These are phyloP conservation scores for crab-eating macaque (Macaca fascicularis) DNA, from an alignment of 2,113 vertebrate species.

Conservation along the genomic window DNA sequence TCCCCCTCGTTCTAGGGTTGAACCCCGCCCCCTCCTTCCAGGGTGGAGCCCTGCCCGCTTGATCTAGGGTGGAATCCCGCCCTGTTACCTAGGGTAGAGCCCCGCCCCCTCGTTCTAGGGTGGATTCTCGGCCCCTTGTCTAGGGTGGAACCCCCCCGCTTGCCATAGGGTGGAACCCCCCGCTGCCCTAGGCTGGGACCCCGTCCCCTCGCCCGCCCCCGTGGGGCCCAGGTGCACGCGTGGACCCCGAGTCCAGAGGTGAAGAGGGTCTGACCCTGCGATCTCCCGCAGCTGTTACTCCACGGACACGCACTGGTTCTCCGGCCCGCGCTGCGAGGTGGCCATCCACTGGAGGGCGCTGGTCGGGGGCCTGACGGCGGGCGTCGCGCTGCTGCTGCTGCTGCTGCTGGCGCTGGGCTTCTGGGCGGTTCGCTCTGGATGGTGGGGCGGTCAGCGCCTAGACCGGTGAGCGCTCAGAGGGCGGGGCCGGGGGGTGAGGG, in stretches of 20 bases:
- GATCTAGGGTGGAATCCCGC: too few species aligned
- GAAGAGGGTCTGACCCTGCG: background rate
- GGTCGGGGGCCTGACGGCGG: background rate
- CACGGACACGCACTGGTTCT: slow-evolving; percentile 20
- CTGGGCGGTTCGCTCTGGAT: background rate
- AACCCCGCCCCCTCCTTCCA: too few species aligned
- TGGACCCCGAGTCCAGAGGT: too few species aligned
- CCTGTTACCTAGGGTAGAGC: background rate
- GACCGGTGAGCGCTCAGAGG: background rate
- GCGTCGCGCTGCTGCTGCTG: background rate
- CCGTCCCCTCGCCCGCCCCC: too few species aligned
- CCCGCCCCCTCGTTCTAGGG: too few species aligned
- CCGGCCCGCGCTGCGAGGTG: slow-evolving; percentile 40
- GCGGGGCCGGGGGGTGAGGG: background rate
- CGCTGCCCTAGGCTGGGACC: too few species aligned
- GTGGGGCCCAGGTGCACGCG: too few species aligned
- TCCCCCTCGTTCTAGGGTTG: too few species aligned
- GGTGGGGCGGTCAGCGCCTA: accelerated
- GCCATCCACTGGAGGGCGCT: background rate
- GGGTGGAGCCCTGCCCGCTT: background rate
- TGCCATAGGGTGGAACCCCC: too few species aligned
- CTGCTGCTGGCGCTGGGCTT: background rate
- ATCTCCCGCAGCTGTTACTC: slow-evolving; percentile 37
- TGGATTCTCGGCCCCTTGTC: too few species aligned
- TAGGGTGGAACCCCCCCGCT: too few species aligned